Evolutionary conservation across 2,113 vertebrate genomes (phyloP).

Genomic region (Conger conger): DNA sequence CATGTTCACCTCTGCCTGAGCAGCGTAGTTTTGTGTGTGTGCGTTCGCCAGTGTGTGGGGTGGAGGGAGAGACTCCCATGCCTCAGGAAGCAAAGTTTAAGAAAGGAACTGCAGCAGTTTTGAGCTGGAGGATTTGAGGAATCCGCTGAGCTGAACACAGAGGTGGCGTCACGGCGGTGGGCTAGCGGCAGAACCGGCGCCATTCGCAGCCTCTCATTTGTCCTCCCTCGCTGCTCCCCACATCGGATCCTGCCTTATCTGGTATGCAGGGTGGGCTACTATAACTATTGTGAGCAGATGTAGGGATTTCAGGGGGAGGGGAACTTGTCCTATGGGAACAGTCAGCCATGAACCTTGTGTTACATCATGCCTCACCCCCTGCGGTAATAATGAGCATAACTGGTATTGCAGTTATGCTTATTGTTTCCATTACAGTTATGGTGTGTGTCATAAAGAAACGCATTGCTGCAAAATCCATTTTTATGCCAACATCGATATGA

Average conservation of each 20-base stretch:
- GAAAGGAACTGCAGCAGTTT: background rate
- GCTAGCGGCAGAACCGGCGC: background rate
- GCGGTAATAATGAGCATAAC: background rate
- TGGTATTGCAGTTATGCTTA: slow-evolving; percentile 11
- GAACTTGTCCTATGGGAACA: background rate
- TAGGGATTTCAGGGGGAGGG: background rate
- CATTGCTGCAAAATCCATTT: background rate
- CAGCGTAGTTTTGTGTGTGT: background rate
- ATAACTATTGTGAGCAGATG: slow-evolving; percentile 9
- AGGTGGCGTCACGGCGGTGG: background rate
- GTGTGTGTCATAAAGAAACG: background rate
- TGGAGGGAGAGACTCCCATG: background rate
- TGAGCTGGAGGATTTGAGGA: background rate
- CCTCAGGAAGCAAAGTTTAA: background rate
- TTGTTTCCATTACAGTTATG: background rate
- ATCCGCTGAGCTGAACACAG: background rate
- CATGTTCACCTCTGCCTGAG: background rate
- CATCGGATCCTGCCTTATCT: background rate
- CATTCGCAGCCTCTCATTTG: background rate
- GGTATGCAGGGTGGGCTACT: background rate
- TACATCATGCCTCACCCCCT: background rate
- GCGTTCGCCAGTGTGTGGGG: too few species aligned
- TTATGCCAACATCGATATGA: too few species aligned
- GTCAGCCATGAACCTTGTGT: background rate
- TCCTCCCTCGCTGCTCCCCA: background rate